Conservation (phyloP, 92 coral and sea anemone species). For the Isaurus tuberculatus region DNA sequence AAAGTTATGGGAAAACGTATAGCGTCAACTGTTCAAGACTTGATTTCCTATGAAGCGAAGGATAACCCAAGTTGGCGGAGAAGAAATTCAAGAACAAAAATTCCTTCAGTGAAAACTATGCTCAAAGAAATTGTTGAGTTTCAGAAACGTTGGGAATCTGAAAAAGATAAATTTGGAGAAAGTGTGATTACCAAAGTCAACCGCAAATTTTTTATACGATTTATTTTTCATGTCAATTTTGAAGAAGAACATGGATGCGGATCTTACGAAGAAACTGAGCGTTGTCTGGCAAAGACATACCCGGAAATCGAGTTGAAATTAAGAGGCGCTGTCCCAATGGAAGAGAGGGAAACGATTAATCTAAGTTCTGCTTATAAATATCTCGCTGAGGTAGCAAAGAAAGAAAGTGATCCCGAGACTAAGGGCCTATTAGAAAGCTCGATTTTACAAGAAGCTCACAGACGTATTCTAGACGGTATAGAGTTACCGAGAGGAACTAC, state of each 20-base stretch:
- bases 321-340: conserved; percentile 37
- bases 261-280: conserved; percentile 29
- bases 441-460: conserved; percentile 38
- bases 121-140: conserved; percentile 32
- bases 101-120: conserved; percentile 34
- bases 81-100: neutral
- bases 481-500: neutral
- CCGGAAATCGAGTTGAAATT: neutral
- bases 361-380: conserved; percentile 60
- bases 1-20: neutral
- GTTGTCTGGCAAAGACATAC: neutral
- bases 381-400: conserved; percentile 35
- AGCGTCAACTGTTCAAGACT: neutral
- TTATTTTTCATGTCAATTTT: conserved; percentile 30
- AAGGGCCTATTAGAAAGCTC: conserved; percentile 26
- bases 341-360: conserved; percentile 83
- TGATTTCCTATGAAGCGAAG: conserved; percentile 35
- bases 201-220: neutral
- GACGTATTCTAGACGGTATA: conserved; percentile 35
- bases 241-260: conserved; percentile 53
- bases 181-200: neutral
- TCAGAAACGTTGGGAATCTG: conserved; percentile 15
- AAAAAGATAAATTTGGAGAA: neutral
- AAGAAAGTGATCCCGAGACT: neutral
- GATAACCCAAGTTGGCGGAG: conserved; percentile 56